Percentiles rank a stretch among this genome's conserved stretches.
phyloP scores from a whole-genome alignment of 2,888 invertebrate genomes.

The Clusia tigrina region DNA sequence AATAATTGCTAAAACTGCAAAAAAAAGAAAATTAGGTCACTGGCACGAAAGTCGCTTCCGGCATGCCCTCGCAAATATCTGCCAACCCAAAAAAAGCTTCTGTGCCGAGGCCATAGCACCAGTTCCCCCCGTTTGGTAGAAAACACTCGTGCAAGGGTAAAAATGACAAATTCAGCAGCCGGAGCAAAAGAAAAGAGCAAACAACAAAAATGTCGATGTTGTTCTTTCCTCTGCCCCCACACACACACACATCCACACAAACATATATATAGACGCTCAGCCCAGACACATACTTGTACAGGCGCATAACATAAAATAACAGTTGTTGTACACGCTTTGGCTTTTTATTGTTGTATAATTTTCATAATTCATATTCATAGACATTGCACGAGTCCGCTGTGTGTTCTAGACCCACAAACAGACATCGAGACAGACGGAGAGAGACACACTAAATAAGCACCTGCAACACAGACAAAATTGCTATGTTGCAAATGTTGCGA shows the following conservation, averaged over 20 bases:
- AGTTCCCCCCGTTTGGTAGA: background rate
- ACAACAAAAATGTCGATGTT: background rate
- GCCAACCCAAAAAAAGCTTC: background rate
- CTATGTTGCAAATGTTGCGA: conserved; percentile 30
- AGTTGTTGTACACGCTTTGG: conserved; percentile 32
- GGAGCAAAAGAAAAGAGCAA: background rate
- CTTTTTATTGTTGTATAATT: conserved; percentile 42
- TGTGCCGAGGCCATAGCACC: background rate
- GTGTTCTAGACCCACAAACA: conserved; percentile 23
- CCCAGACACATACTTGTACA: background rate
- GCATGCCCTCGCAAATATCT: conserved; percentile 13
- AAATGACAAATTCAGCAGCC: background rate
- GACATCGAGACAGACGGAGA: conserved; percentile 31
- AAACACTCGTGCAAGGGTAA: background rate
- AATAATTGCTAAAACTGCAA: background rate
- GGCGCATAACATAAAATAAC: conserved; percentile 26
- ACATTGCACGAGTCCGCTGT: conserved; percentile 38
- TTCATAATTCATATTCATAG: conserved; percentile 59
- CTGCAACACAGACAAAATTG: conserved; percentile 56
- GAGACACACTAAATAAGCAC: conserved; percentile 42
- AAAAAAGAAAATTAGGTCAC: conserved; percentile 31
- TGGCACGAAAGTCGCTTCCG: conserved; percentile 21
- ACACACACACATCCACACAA: conserved; percentile 5
- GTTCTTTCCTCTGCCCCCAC: conserved; percentile 3
- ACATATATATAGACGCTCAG: conserved; percentile 1